Evolutionary conservation across 1,140 invertebrate species (phyloP), one percentile per base, ranked within the genome.

Genomic region (Adoxophyes honmai): DNA sequence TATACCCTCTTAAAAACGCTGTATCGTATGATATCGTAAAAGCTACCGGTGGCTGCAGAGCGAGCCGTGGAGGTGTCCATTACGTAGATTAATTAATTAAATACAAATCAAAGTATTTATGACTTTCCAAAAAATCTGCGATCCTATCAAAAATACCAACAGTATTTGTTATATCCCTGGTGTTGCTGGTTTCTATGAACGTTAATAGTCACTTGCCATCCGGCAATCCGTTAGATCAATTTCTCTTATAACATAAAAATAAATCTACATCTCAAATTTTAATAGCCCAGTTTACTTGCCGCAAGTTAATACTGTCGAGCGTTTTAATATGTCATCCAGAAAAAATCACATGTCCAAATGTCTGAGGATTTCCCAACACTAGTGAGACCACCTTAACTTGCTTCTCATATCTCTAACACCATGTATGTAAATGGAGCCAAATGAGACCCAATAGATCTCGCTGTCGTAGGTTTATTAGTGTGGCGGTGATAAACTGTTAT

Each of bases 401-500:
- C 15, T 11, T 9, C 34, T 10, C 34, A 36, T 38, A 48, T 48
- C 21, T 48, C 42, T 48, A 48, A 33, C 42, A 48, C 42, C 42
- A 28, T 48, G 42, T 48, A 48, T 48, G 42, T 48, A 48, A 55
- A 36, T 55, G 34, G 36, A n/a, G 14, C 53, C 38, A 61, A 67
- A 59, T 66, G 54, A 57, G 55, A n/a, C 35, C 56, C 57, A 54
- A 70, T 69, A 73, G 63, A 68, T 66, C 52, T 59, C 62, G 44
- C 68, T 73, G 73, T 73, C 64, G 56, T 60, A 70, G 60, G 60
- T 68, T 60, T 67, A 78, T 74, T 72, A 75, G 62, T 63, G 57
- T 69, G 42, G 59, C 55, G 58, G 65, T 73, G 69, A 81, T 79
- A 73, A 75, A 81, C 73, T 63, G 68, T 73, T 72, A 79, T 75